phyloP scores from a whole-genome alignment of 2,113 vertebrate species.

The Microtus montanus region DNA sequence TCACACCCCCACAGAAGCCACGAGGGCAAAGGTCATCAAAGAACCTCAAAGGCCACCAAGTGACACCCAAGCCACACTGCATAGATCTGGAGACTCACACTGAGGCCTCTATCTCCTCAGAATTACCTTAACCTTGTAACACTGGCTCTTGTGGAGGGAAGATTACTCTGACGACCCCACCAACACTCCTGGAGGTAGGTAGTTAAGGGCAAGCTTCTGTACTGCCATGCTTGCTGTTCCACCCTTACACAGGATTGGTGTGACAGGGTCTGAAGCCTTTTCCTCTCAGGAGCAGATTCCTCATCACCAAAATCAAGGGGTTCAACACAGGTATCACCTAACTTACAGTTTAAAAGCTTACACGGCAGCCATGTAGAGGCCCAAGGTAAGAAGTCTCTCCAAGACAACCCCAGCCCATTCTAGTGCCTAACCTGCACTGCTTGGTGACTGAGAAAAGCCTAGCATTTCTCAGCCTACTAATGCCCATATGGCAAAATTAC shows the following conservation, averaged over 20 bases:
- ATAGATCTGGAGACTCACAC: background rate
- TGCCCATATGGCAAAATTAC: background rate
- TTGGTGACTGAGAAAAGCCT: background rate
- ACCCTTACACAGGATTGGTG: background rate
- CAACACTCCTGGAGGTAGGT: background rate
- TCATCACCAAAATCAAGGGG: background rate
- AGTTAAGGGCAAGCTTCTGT: background rate
- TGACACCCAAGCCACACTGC: background rate
- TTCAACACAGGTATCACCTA: no score
- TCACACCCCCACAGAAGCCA: background rate
- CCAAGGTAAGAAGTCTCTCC: background rate
- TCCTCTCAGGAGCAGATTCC: background rate
- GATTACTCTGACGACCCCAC: background rate
- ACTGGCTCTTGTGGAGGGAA: background rate
- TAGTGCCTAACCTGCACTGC: background rate
- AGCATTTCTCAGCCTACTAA: background rate
- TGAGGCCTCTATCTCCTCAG: background rate
- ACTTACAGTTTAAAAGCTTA: background rate
- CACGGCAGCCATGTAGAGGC: background rate
- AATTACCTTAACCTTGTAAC: background rate
- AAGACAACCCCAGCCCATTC: no score
- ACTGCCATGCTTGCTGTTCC: background rate
- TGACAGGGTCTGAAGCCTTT: background rate
- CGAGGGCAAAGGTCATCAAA: background rate
- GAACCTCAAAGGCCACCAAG: background rate